These are phyloP conservation scores for Entomobrya proxima DNA, from an alignment of 2,888 invertebrate genomes.

Conservation along the genomic window DNA sequence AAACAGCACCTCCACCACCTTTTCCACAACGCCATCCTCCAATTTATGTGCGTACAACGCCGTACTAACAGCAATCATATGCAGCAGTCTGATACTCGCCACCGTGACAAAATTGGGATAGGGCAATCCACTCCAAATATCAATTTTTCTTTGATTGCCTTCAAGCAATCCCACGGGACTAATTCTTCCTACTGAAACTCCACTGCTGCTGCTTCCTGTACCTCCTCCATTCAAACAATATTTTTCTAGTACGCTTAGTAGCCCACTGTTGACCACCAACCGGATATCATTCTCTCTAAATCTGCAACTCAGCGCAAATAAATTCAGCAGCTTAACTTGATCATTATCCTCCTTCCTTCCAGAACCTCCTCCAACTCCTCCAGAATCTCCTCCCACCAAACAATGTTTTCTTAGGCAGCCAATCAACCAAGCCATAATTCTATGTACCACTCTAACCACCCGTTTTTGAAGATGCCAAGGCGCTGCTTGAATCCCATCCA, in stretches of 20 bases:
- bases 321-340: slow-evolving; percentile 75
- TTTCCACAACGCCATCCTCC: slow-evolving; percentile 79
- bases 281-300: slow-evolving; percentile 81
- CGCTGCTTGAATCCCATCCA: slow-evolving; percentile 80
- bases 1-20: slow-evolving; percentile 80
- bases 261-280: slow-evolving; percentile 80
- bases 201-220: neutral
- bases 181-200: neutral
- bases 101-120: slow-evolving; percentile 77
- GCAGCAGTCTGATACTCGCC: slow-evolving; percentile 80
- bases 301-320: slow-evolving; percentile 81
- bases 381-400: neutral
- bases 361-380: too few species aligned
- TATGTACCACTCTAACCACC: slow-evolving; percentile 80
- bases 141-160: slow-evolving; percentile 62
- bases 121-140: slow-evolving; percentile 69
- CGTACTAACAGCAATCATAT: slow-evolving; percentile 80
- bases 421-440: slow-evolving; percentile 74
- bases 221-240: slow-evolving; percentile 75
- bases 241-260: slow-evolving; percentile 79
- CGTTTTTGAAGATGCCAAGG: slow-evolving; percentile 79
- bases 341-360: slow-evolving; percentile 64
- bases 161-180: neutral
- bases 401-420: slow-evolving; percentile 68
- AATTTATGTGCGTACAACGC: slow-evolving; percentile 78